Evolutionary conservation across 2,113 vertebrate species (phyloP).

Genomic region (Coreoperca whiteheadi): DNA sequence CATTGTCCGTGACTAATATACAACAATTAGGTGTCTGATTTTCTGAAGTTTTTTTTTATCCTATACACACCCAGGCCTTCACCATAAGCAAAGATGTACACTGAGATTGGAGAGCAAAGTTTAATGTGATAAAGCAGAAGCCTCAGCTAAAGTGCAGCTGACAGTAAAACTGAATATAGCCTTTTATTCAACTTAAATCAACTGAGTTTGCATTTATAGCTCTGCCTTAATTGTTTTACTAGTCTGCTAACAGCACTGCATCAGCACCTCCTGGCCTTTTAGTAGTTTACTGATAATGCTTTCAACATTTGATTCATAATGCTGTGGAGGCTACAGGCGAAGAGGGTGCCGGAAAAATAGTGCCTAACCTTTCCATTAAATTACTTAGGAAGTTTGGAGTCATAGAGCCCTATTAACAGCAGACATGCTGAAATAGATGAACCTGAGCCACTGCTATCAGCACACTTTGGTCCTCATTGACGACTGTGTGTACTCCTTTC

Average conservation of each 20-base stretch:
- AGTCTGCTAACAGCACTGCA: slow-evolving; percentile 70
- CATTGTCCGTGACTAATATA: background rate
- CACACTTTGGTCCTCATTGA: slow-evolving; percentile 49
- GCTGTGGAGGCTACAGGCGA: slow-evolving; percentile 26
- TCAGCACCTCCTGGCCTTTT: slow-evolving; percentile 74
- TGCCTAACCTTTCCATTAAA: slow-evolving; percentile 65
- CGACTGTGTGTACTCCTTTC: slow-evolving; percentile 40
- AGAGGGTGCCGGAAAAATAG: slow-evolving; percentile 40
- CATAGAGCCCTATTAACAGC: slow-evolving; percentile 60
- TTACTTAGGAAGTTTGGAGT: slow-evolving; percentile 63
- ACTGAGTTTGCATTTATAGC: slow-evolving; percentile 74
- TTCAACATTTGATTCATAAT: slow-evolving; percentile 62
- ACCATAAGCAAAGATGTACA: slow-evolving; percentile 4
- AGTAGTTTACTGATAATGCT: slow-evolving; percentile 72
- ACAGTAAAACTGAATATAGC: slow-evolving; percentile 61
- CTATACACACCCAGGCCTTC: background rate
- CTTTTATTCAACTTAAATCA: slow-evolving; percentile 72
- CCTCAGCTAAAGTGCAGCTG: slow-evolving; percentile 50
- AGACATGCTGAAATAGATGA: slow-evolving; percentile 58
- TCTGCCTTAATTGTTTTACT: slow-evolving; percentile 72
- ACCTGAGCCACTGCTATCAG: slow-evolving; percentile 40
- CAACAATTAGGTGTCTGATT: background rate
- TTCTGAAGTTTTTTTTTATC: background rate
- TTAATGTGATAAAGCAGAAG: slow-evolving; percentile 49
- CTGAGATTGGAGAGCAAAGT: slow-evolving; percentile 24